Conservation (phyloP, 2,888 invertebrate genomes). For the Antheraea assamensis region DNA sequence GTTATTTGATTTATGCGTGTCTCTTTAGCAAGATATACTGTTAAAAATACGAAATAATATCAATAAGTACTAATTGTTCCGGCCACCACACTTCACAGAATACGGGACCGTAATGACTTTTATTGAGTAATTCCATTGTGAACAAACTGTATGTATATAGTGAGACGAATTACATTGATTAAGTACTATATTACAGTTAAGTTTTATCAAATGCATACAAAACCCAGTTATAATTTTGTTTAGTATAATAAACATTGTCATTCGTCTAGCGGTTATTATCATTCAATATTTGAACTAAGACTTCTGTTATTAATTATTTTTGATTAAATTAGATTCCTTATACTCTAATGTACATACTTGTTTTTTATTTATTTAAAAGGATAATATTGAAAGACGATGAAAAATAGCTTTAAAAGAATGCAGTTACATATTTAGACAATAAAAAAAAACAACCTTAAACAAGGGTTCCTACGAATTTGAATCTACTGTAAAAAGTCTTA, state of each 20-base stretch:
- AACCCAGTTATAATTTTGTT: not conserved
- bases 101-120: conserved; percentile 13
- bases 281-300: not conserved
- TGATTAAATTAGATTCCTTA: not conserved
- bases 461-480: too few relatives aligned
- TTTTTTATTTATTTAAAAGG: too few relatives aligned
- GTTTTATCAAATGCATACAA: conserved; percentile 6
- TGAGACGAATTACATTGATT: conserved; percentile 1
- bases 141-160: not conserved
- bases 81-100: conserved; percentile 32
- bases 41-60: not conserved
- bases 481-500: too few relatives aligned
- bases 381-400: too few relatives aligned
- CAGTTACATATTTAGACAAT: too few relatives aligned
- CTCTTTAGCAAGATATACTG: not conserved
- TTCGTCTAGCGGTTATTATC: not conserved
- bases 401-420: too few relatives aligned
- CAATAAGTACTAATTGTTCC: conserved; percentile 24
- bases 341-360: not conserved
- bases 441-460: too few relatives aligned
- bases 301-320: not conserved
- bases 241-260: not conserved
- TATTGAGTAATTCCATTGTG: conserved; percentile 5
- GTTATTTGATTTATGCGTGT: conserved; percentile 25
- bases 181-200: not conserved